Evolutionary conservation across 2,888 invertebrate species (phyloP), one percentile per base, ranked within the genome.

Genomic region (Pristionchus exspectatus): DNA sequence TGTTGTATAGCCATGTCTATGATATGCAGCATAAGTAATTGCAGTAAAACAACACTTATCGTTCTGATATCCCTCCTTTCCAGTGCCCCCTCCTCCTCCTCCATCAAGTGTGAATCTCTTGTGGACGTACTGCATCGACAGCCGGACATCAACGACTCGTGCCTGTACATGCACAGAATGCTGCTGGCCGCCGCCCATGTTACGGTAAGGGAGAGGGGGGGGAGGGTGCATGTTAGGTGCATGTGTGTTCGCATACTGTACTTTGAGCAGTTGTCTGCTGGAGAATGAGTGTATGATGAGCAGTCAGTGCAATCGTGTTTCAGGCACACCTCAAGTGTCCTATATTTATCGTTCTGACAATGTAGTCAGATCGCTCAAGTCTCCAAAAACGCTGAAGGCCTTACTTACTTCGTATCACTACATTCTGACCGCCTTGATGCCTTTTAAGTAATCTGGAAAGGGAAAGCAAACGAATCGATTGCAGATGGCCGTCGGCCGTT

Each of bases 101-200:
- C 77, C 77, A 54, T 81, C 44, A 81, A 87, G 69, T 87, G 87
- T 12, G 87, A 87, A 44, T 87, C 87, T 1, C 69, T 87, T 1
- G 30, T 74, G 87, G 87, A 88, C 4, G 87, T 88, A 1, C 74
- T 88, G 30, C 56, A 72, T 18, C 33, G 87, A 56, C 87, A 88
- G 33, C 24, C 27, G 12, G 54, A 30, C 18, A n/a, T 88, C 12
- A 59, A 88, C 30, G 74, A 72, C 5, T 54, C 50, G n/a, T 74
- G 56, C 56, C 74, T 88, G 30, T 54, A 72, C 21, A 54, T 88
- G 21, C 87, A 88, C 14, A 50, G 87, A 74, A 18, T 56, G 50
- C 74, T 88, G 1, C 74, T 88, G 50, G 87, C 87, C 27, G 87
- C 87, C 1, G 33, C 69, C 27, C 87, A 87, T 72, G 50, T 87